These are phyloP conservation scores for Microcaecilia unicolor DNA, from an alignment of 2,797 vertebrate species.

Conservation along the genomic window DNA sequence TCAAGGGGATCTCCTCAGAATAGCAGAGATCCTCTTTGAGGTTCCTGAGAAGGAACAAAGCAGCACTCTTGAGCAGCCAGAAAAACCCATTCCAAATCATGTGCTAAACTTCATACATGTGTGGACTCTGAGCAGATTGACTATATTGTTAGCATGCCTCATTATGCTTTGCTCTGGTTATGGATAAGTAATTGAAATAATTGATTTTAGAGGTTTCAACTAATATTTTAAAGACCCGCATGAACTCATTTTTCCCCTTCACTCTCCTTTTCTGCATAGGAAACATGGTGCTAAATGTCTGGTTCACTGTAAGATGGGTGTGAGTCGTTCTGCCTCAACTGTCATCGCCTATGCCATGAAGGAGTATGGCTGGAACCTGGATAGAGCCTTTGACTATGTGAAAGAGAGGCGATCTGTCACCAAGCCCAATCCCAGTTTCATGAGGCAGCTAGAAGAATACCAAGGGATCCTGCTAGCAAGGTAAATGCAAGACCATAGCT, in stretches of 20 bases:
- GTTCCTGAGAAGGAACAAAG: too few species aligned
- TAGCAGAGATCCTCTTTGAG: too few species aligned
- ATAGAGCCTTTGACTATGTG: conserved; percentile 84
- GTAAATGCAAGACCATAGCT: conserved; percentile 56
- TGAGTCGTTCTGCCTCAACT: conserved; percentile 91
- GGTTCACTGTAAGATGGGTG: conserved; percentile 97
- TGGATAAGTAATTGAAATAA: not conserved
- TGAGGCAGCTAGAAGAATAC: conserved; percentile 95
- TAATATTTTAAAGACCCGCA: not conserved
- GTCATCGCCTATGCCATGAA: conserved; percentile 98
- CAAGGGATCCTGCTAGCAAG: conserved; percentile 94
- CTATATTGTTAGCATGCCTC: too few species aligned
- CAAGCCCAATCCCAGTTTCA: conserved; percentile 95
- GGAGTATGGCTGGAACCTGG: conserved; percentile 93
- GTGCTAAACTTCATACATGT: too few species aligned
- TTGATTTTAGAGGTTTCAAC: not conserved
- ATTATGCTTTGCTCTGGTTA: too few species aligned
- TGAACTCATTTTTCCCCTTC: too few species aligned
- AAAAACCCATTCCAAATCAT: too few species aligned
- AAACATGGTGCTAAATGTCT: conserved; percentile 92
- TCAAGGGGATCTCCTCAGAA: too few species aligned
- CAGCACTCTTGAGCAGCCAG: too few species aligned
- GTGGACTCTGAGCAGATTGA: too few species aligned
- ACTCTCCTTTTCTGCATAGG: conserved; percentile 30
- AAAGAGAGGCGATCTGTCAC: conserved; percentile 83